These are phyloP conservation scores for Mellilla xanthometata DNA, from an alignment of 2,888 invertebrate species.

Conservation along the genomic window DNA sequence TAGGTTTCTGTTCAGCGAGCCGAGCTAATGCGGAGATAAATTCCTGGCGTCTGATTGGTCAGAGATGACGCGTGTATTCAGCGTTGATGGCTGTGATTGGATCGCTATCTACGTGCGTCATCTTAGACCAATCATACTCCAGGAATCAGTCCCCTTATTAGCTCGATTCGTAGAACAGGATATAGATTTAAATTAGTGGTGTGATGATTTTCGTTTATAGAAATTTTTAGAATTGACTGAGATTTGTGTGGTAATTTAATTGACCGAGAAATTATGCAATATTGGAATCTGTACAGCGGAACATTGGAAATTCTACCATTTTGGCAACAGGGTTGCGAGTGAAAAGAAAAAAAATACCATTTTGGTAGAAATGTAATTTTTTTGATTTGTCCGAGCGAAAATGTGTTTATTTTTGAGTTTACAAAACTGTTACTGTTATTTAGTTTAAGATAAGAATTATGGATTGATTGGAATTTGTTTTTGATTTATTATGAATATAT, in stretches of 20 bases:
- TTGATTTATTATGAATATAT: no score
- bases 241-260: slow-evolving; percentile 8
- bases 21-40: no score
- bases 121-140: no score
- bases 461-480: no score
- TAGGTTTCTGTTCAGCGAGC: no score
- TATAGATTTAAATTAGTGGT: not conserved
- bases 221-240: slow-evolving; percentile 14
- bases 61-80: no score
- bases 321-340: slow-evolving; percentile 20
- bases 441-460: not conserved
- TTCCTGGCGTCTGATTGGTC: no score
- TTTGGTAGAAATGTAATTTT: slow-evolving; percentile 12
- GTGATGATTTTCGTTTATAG: not conserved
- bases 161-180: no score
- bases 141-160: no score
- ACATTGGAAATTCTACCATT: slow-evolving; percentile 8
- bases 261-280: not conserved
- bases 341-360: slow-evolving; percentile 7
- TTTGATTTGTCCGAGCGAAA: slow-evolving; percentile 3
- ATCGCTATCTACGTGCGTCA: no score
- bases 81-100: no score
- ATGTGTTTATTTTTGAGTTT: slow-evolving; percentile 2
- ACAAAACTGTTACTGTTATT: slow-evolving; percentile 15
- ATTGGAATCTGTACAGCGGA: slow-evolving; percentile 9